phyloP scores from a whole-genome alignment of 2,113 vertebrate species.

The Pseudorhombus dupliciocellatus region DNA sequence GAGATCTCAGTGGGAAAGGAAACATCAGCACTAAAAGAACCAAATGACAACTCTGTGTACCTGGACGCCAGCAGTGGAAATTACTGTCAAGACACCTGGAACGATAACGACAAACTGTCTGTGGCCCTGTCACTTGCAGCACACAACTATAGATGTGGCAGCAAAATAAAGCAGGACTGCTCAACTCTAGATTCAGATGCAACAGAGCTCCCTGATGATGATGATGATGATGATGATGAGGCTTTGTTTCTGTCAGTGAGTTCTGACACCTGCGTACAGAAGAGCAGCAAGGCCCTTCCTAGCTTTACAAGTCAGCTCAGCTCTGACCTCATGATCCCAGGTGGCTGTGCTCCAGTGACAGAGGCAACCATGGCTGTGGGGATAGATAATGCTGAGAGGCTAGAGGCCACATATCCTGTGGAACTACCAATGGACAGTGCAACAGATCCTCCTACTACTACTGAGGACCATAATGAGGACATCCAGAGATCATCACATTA shows the following conservation, averaged over 20 bases:
- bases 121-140: slow-evolving; percentile 21
- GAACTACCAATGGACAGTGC: background rate
- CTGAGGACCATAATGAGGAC: slow-evolving; percentile 8
- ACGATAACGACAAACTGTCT: slow-evolving; percentile 52
- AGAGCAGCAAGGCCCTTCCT: background rate
- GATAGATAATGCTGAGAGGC: background rate
- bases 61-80: slow-evolving; percentile 66
- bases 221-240: slow-evolving; percentile 57
- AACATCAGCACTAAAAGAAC: background rate
- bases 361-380: background rate
- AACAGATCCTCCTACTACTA: background rate
- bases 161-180: slow-evolving; percentile 14
- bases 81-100: slow-evolving; percentile 46
- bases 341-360: background rate
- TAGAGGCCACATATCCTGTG: background rate
- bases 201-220: slow-evolving; percentile 66
- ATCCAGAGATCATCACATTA: background rate
- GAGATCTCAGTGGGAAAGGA: background rate
- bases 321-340: background rate
- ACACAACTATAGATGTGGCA: background rate
- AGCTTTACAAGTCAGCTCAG: background rate
- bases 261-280: slow-evolving; percentile 56
- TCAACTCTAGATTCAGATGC: slow-evolving; percentile 51
- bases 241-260: slow-evolving; percentile 73
- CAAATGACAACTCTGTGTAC: slow-evolving; percentile 75